These are phyloP conservation scores for Erpetoichthys calabaricus DNA, from an alignment of 2,797 vertebrate species.

Conservation along the genomic window DNA sequence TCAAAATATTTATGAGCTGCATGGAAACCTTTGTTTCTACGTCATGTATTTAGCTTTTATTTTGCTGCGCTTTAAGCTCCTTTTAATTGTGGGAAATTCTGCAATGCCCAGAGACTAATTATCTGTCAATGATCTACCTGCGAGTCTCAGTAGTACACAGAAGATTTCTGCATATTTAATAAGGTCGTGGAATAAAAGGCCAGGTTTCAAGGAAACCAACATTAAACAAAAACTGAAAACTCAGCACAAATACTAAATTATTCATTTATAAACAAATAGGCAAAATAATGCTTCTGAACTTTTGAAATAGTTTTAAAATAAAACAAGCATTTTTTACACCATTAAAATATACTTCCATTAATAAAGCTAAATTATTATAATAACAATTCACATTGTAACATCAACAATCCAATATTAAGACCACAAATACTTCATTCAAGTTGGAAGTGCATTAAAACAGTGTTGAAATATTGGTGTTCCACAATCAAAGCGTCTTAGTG, in stretches of 20 bases:
- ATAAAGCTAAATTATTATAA: too few species aligned
- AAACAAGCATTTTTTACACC: too few species aligned
- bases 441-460: too few species aligned
- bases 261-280: slow-evolving; percentile 15
- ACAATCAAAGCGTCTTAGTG: too few species aligned
- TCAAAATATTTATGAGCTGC: slow-evolving; percentile 10
- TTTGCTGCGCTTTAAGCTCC: slow-evolving; percentile 17
- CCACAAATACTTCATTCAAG: too few species aligned
- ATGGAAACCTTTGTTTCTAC: not conserved
- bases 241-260: slow-evolving; percentile 21
- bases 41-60: slow-evolving; percentile 1
- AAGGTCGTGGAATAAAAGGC: slow-evolving; percentile 14
- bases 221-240: slow-evolving; percentile 19
- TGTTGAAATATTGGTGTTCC: too few species aligned
- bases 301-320: too few species aligned
- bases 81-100: slow-evolving; percentile 36
- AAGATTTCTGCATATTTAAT: slow-evolving; percentile 20
- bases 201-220: slow-evolving; percentile 15
- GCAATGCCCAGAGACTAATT: slow-evolving; percentile 26
- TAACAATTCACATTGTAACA: too few species aligned
- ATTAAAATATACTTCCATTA: too few species aligned
- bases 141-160: slow-evolving; percentile 14
- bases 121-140: slow-evolving; percentile 21
- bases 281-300: too few species aligned
- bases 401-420: too few species aligned